Evolutionary conservation across 2,888 invertebrate species (phyloP), one percentile per base, ranked within the genome.

Genomic region (Pyrrhosoma nymphula): DNA sequence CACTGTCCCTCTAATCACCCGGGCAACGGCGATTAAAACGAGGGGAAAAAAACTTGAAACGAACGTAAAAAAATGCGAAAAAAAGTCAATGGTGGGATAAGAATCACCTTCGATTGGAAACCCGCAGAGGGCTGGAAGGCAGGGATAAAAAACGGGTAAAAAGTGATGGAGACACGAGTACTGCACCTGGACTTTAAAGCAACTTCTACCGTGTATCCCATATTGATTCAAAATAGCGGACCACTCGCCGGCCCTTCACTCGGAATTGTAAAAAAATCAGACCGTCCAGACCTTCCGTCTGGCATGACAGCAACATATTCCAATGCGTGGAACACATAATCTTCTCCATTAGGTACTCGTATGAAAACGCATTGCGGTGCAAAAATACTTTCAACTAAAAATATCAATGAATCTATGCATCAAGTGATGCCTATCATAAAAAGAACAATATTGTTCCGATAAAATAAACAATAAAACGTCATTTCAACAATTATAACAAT

Each of bases 101-200:
- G 82, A 82, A 82, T 82, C 82, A 82, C 82, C 82, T 35, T 82
- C 82, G 82, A 82, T 82, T 82, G 82, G 35, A 35, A 82, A 82
- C 82, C 82, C 35, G 82, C 82, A 82, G 82, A 35, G 82, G 82
- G 82, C 35, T 82, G 82, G 30, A n/a, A 18, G 35, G 35, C 82
- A 82, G 35, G 35, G 82, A 82, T 35, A 82, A 82, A 82, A 82
- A 35, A n/a, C 16, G 75, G 35, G 3, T 6, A 82, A 82, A 82
- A 82, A 82, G 82, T 0, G 30, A n/a, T n/a, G 35, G 35, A 69
- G 69, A 82, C 82, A 82, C 82, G 35, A 35, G 82, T 82, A 82
- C 82, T 82, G 82, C 30, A 82, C 82, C 82, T 82, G 82, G 35
- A 82, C 82, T 35, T 82, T 30, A 69, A n/a, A n/a, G n/a, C n/a